Base-by-base conservation (phyloP, 2,113 vertebrate species). In the Egretta garzetta region DNA sequence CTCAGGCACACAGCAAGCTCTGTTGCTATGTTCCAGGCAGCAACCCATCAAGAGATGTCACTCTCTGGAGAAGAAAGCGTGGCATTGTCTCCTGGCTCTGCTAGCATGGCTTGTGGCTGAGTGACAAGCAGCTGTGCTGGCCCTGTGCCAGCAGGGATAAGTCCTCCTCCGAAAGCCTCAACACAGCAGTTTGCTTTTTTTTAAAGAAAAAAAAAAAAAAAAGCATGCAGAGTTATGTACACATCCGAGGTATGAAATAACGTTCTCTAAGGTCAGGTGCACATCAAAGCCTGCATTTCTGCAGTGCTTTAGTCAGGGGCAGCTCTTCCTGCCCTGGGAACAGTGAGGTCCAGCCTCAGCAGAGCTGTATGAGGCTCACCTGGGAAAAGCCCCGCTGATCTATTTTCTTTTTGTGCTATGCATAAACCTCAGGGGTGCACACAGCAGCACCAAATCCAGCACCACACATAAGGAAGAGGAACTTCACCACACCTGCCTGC, bases 61-160 rank as follows among this genome's bases (percentile, higher is more conserved):
- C 60, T 88, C 39, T 50, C 86, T 58, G 50, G 75, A 93, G 96
- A 95, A 96, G 84, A 96, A 81, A 96, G 77, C 45, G 1, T 18
- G n/a, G 37, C 8, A 17, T 81, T 86, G 60, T 60, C 74, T 74
- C 76, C 96, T 88, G 87, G 84, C 85, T 89, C 73, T 14, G 28
- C 62, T 24, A 76, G 63, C n/a, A 22, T 0, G n/a, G 91, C 88
- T 45, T 59, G 62, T 96, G 86, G 77, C 91, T 63, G 81, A 91
- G 81, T 33, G 52, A 95, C 94, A 96, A 80, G 52, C 96, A 96
- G 95, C 94, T 97, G 93, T 50, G 58, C 76, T 91, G 95, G 95
- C 90, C 94, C 83, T 37, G 21, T 55, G 91, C 90, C 97, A 95
- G 49, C 14, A 9, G 4, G 55, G 82, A 91, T 19, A 13, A 79